Percentiles rank a stretch among this genome's conserved stretches.
Evolutionary conservation across 2,113 vertebrate genomes (phyloP).

Genomic region (Phodopus roborovskii): DNA sequence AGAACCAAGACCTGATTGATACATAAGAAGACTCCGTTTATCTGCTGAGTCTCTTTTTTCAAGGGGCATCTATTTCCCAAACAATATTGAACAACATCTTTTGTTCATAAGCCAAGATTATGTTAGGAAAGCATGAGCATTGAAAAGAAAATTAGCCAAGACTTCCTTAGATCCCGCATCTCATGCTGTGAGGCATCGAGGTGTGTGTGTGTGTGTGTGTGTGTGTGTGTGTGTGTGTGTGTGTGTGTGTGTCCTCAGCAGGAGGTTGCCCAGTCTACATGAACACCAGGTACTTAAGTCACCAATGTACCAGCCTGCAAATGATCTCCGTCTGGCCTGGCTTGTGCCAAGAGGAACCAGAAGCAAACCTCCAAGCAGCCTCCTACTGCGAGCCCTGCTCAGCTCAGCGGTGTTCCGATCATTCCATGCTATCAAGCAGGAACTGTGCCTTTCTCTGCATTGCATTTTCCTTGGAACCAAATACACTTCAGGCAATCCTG

Average conservation of each 20-base stretch:
- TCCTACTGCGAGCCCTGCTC: neutral
- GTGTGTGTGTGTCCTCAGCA: neutral
- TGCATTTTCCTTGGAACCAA: slow-evolving; percentile 46
- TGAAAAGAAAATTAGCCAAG: neutral
- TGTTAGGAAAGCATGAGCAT: neutral
- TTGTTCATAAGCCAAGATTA: slow-evolving; percentile 6
- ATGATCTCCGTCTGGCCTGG: too few relatives aligned
- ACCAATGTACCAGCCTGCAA: neutral
- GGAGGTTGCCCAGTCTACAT: neutral
- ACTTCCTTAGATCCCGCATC: neutral
- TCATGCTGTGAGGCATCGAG: neutral
- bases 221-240: too few relatives aligned
- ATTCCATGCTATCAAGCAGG: neutral
- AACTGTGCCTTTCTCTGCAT: neutral
- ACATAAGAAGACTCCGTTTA: neutral
- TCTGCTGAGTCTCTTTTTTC: slow-evolving; percentile 30
- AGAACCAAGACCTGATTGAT: neutral
- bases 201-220: too few relatives aligned
- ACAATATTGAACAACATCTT: neutral
- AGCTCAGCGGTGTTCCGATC: neutral
- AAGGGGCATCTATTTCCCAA: neutral
- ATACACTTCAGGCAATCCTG: slow-evolving; percentile 3
- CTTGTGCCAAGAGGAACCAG: neutral
- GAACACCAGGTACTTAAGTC: neutral
- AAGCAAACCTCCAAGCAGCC: slow-evolving; percentile 5